These are phyloP conservation scores for Polyodon spathula DNA, from an alignment of 2,113 vertebrate species.

Conservation along the genomic window DNA sequence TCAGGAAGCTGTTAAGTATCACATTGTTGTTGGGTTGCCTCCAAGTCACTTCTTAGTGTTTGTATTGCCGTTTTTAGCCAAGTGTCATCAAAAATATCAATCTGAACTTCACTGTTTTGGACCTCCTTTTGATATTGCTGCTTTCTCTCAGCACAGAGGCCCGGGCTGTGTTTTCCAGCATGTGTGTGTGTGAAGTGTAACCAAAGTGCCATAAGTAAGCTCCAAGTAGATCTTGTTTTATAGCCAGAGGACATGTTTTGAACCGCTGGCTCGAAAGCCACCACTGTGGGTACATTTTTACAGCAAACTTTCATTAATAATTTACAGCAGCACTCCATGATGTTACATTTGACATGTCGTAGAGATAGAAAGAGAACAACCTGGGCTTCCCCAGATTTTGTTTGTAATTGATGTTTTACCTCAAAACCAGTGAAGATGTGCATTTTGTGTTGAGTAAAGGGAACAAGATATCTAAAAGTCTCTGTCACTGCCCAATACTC, in stretches of 20 bases:
- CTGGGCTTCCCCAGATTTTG: constrained; percentile 5
- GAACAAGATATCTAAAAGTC: background rate
- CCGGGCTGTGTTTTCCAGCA: background rate
- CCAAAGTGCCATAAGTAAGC: constrained; percentile 2
- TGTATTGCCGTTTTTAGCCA: too few species aligned
- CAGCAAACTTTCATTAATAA: constrained; percentile 24
- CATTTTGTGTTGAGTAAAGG: background rate
- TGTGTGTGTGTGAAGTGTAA: constrained; percentile 16
- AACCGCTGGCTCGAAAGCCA: constrained; percentile 7
- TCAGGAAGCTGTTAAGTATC: too few species aligned
- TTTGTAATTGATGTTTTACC: background rate
- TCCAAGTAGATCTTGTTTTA: constrained; percentile 15
- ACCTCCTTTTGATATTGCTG: too few species aligned
- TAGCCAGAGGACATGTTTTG: constrained; percentile 21
- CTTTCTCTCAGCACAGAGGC: too few species aligned
- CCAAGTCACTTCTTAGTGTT: too few species aligned
- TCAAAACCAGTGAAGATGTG: background rate
- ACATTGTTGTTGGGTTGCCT: too few species aligned
- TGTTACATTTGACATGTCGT: constrained; percentile 9
- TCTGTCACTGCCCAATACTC: background rate
- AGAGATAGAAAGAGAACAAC: background rate
- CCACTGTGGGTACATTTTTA: constrained; percentile 21
- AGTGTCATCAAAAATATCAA: too few species aligned
- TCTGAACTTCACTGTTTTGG: too few species aligned
- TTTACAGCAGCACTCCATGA: constrained; percentile 20